A percentile compares a stretch with the other conserved stretches of the same genome.
Evolutionary conservation across 2,888 invertebrate genomes (phyloP).

Genomic region (Philonicus albiceps): DNA sequence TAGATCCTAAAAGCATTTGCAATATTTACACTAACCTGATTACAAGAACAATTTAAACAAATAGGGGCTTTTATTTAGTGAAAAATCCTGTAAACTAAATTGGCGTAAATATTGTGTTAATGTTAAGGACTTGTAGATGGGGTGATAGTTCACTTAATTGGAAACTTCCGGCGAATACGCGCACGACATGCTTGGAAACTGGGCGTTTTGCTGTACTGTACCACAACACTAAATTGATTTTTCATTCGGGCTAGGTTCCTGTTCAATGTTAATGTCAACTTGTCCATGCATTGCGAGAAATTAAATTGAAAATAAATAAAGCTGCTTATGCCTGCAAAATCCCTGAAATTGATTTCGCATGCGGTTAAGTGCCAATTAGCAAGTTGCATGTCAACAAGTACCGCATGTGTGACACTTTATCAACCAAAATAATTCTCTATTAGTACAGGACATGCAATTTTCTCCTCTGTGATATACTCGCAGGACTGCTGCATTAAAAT

Average conservation of each 20-base stretch:
- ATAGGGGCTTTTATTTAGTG: background rate
- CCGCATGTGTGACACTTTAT: conserved; percentile 42
- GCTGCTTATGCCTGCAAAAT: conserved; percentile 38
- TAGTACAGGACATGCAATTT: conserved; percentile 8
- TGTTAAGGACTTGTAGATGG: background rate
- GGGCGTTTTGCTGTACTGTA: background rate
- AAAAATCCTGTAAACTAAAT: background rate
- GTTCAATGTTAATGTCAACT: conserved; percentile 6
- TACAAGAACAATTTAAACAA: background rate
- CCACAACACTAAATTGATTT: conserved; percentile 4
- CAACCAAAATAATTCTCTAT: conserved; percentile 26
- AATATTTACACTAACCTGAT: background rate
- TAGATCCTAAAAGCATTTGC: background rate
- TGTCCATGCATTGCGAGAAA: conserved; percentile 3
- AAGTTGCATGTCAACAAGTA: conserved; percentile 45
- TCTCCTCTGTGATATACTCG: background rate
- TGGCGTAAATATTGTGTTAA: background rate
- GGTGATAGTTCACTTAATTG: background rate
- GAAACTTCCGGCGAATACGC: background rate
- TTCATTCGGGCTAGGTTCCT: background rate
- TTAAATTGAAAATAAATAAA: conserved; percentile 47
- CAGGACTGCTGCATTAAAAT: background rate
- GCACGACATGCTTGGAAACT: background rate
- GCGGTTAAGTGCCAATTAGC: conserved; percentile 46
- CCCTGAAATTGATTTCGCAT: conserved; percentile 43